Percentiles rank a stretch among this genome's conserved stretches.
Evolutionary conservation across 2,888 invertebrate species (phyloP).

Genomic region (Dilophus febrilis): DNA sequence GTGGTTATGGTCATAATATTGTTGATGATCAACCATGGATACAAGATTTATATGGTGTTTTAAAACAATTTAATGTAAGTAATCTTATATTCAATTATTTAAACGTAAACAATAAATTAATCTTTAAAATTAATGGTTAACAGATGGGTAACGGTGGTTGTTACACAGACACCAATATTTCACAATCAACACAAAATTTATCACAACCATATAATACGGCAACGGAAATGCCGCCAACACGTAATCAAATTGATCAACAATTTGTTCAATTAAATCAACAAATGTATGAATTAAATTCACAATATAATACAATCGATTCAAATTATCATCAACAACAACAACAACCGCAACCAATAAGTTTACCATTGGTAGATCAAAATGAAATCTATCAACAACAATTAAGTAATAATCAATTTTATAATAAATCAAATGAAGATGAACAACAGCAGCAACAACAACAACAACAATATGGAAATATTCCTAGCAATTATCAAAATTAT

Average conservation of each 20-base stretch:
- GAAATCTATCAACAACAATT: background rate
- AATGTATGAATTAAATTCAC: constrained; percentile 26
- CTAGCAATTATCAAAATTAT: background rate
- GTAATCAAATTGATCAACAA: constrained; percentile 23
- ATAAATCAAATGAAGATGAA: constrained; percentile 1
- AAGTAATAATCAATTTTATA: constrained; percentile 1
- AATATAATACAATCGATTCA: constrained; percentile 16
- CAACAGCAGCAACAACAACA: constrained; percentile 1
- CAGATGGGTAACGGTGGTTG: background rate
- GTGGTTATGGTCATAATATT: constrained; percentile 10
- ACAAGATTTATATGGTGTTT: constrained; percentile 22
- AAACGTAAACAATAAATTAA: no score
- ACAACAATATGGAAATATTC: background rate
- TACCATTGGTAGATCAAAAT: background rate
- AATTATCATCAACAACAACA: constrained; percentile 2
- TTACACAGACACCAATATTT: background rate
- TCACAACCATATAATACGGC: background rate
- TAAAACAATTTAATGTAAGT: constrained; percentile 13
- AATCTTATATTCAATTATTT: no score
- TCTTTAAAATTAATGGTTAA: no score
- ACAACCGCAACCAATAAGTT: constrained; percentile 6
- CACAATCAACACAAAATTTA: background rate
- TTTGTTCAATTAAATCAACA: constrained; percentile 27
- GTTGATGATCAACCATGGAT: constrained; percentile 27
- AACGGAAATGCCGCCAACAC: constrained; percentile 9